A percentile compares a stretch with the other conserved stretches of the same genome.
These are phyloP conservation scores for Virgularia gustaviana DNA, from an alignment of 92 coral and sea anemone genomes.

Conservation along the genomic window DNA sequence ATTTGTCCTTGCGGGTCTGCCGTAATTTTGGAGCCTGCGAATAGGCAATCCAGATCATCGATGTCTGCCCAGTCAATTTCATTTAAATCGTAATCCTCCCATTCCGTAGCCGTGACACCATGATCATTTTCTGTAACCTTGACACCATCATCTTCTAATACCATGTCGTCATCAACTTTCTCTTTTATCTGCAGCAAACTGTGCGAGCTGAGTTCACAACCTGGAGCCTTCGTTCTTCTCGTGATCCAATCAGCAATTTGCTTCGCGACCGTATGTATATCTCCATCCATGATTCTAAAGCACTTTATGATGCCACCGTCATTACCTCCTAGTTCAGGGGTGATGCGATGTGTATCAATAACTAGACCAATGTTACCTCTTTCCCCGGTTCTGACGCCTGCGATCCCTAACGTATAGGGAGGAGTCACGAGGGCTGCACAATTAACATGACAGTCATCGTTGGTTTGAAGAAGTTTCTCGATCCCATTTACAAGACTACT, in stretches of 20 bases:
- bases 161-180: too few species aligned
- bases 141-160: too few species aligned
- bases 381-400: conserved; percentile 1
- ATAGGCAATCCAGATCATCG: too few species aligned
- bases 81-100: too few species aligned
- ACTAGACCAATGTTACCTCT: background rate
- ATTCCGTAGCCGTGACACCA: too few species aligned
- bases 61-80: too few species aligned
- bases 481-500: conserved; percentile 14
- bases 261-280: conserved; percentile 1
- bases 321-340: conserved; percentile 13
- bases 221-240: too few species aligned
- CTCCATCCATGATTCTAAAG: conserved; percentile 2
- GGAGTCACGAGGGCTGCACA: conserved; percentile 11
- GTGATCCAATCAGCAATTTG: background rate
- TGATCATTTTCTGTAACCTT: too few species aligned
- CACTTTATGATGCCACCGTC: conserved; percentile 7
- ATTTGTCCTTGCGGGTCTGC: too few species aligned
- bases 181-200: too few species aligned
- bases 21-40: too few species aligned
- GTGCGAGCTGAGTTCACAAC: too few species aligned
- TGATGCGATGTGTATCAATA: conserved; percentile 7
- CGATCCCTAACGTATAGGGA: conserved; percentile 9
- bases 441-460: conserved; percentile 4
- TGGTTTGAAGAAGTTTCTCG: background rate